Evolutionary conservation across 2,888 invertebrate species (phyloP).

Genomic region (Trachelus stipa): DNA sequence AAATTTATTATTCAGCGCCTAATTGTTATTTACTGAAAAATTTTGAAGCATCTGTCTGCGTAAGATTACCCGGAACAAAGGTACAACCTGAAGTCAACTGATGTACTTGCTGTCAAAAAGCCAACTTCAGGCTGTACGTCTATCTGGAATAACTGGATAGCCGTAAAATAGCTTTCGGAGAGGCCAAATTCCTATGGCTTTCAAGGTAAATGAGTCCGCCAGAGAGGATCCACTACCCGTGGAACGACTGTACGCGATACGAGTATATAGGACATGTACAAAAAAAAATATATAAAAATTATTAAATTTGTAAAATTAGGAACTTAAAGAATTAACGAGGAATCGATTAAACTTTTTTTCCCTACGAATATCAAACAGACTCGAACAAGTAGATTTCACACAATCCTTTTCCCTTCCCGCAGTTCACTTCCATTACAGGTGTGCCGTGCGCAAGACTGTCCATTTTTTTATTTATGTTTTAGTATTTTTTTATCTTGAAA

Average conservation of each 20-base stretch:
- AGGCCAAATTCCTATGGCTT: too few species aligned
- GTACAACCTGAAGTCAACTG: background rate
- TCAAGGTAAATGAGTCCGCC: too few species aligned
- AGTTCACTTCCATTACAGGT: background rate
- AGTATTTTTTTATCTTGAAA: background rate
- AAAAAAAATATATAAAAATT: background rate
- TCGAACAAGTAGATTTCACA: background rate
- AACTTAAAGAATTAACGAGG: background rate
- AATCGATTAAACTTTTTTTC: background rate
- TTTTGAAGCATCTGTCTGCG: background rate
- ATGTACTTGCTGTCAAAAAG: background rate
- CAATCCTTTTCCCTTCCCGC: background rate
- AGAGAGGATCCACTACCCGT: background rate
- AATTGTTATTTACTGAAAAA: background rate
- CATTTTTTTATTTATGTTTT: background rate
- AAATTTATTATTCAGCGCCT: background rate
- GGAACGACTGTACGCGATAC: background rate
- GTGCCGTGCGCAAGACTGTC: background rate
- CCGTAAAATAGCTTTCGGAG: background rate
- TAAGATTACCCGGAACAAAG: background rate
- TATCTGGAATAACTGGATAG: too few species aligned
- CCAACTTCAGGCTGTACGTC: background rate
- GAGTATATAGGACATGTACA: background rate
- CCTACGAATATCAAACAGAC: background rate
- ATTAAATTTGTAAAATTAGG: background rate